Conservation (phyloP, 2,888 invertebrate species). For the Oscheius onirici region DNA sequence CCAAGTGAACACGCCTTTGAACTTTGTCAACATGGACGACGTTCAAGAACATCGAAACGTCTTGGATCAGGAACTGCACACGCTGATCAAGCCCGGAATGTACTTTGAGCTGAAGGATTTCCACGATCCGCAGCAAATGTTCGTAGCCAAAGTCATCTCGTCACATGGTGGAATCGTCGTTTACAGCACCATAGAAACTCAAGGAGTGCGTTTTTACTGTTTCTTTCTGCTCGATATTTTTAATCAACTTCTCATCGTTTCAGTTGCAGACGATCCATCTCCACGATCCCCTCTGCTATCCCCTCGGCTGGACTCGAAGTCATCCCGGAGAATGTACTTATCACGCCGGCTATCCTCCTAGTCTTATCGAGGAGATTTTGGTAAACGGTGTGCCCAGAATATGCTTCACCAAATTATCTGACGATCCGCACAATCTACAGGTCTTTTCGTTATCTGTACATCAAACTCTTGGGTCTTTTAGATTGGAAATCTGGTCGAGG, state of each 20-base stretch:
- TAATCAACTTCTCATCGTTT: neutral
- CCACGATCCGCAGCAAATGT: neutral
- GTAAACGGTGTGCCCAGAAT: neutral
- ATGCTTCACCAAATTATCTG: neutral
- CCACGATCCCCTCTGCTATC: neutral
- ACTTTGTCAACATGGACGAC: conserved; percentile 12
- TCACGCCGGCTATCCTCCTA: no score
- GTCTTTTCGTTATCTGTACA: neutral
- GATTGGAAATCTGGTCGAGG: conserved; percentile 13
- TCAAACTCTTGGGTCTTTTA: neutral
- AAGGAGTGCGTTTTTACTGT: neutral
- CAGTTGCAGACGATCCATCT: conserved; percentile 2
- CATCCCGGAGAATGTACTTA: neutral
- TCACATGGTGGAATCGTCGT: conserved; percentile 13
- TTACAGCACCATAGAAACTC: neutral
- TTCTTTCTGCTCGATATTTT: neutral
- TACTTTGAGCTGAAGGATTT: conserved; percentile 22
- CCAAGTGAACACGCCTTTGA: neutral
- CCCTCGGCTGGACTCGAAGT: neutral
- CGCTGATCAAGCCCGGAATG: conserved; percentile 8
- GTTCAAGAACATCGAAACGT: neutral
- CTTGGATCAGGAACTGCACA: conserved; percentile 8
- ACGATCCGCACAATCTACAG: neutral
- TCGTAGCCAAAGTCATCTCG: conserved; percentile 5
- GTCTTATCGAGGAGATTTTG: no score